Conservation (phyloP, 2,113 vertebrate species). For the Thunnus thynnus region DNA sequence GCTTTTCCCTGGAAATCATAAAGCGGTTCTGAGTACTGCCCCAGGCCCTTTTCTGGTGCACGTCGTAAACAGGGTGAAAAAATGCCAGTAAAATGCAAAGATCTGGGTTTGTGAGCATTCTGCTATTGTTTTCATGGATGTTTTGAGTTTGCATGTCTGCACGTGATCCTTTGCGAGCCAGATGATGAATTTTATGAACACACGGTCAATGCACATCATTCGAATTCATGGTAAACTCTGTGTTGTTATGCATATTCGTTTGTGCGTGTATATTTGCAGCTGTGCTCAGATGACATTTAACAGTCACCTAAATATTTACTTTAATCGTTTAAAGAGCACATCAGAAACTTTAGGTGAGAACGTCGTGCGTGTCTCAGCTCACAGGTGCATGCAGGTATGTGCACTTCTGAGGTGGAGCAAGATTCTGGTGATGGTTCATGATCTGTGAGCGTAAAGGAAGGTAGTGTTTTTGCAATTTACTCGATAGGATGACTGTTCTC, state of each 20-base stretch:
- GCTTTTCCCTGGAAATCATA: constrained; percentile 67
- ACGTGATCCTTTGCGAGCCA: constrained; percentile 1
- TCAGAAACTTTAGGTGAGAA: background rate
- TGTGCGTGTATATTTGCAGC: background rate
- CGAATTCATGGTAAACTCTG: background rate
- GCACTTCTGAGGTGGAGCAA: background rate
- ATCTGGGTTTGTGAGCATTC: constrained; percentile 36
- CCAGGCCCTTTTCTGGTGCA: constrained; percentile 55
- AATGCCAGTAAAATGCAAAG: constrained; percentile 57
- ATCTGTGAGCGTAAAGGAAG: background rate
- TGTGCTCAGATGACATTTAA: constrained; percentile 3
- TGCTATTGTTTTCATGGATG: constrained; percentile 28
- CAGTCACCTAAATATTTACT: constrained; percentile 22
- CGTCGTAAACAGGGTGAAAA: constrained; percentile 58
- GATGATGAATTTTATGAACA: constrained; percentile 4
- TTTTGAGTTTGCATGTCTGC: constrained; percentile 8
- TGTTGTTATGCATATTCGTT: background rate
- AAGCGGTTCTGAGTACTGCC: constrained; percentile 60
- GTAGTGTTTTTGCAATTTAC: background rate
- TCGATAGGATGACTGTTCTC: background rate
- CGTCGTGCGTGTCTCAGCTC: background rate
- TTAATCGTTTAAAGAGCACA: constrained; percentile 20
- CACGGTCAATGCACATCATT: background rate
- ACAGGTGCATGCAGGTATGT: background rate
- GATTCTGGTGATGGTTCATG: background rate